Base-by-base conservation (phyloP, 53 echinoderm and acorn worm species). In the Hippasteria phrygiana region DNA sequence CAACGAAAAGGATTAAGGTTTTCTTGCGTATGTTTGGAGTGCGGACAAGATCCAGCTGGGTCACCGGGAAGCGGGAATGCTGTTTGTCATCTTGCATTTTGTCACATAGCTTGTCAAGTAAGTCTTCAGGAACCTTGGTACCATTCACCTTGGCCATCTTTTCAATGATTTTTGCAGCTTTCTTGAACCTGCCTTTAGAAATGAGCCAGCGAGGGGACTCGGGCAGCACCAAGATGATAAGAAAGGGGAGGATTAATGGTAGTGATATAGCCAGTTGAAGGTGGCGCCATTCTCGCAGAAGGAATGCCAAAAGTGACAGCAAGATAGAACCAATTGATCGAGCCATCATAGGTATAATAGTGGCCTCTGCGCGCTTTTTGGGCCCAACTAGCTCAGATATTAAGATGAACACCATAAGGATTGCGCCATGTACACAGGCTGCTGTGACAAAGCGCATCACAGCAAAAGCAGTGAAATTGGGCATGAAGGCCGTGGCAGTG, bases 131-230 rank as follows among this genome's bases (percentile, higher is more conserved):
- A 32, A 29, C n/a, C 31, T 28, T 0, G 47, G 47, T 48, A 4
- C 51, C 75, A 38, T 75, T 75, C 75, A 75, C 50, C 24, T 32
- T 28, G 5, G 50, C 28, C 0, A 75, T 75, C 31, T 48, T 46
- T 17, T 75, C 31, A 3, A 75, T 36, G 48, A 28, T 22, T 48
- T 48, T 18, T 32, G 29, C 4, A 12, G 75, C 75, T 48, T 47
- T 50, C 28, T 46, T 48, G 75, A 1, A 48, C 14, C 33, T 46
- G 31, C 33, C 32, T 38, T 75, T 75, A 10, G 34, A 27, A 10
- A 75, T 50, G 8, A 48, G 18, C 75, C 75, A 75, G 75, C 75
- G 75, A 31, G 75, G 75, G 16, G 75, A 75, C 48, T 75, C 75
- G 29, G 75, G 75, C 11, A 28, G 1, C 4, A 75, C 0, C 29